Conservation (phyloP, 2,113 vertebrate species). For the Scophthalmus maximus region DNA sequence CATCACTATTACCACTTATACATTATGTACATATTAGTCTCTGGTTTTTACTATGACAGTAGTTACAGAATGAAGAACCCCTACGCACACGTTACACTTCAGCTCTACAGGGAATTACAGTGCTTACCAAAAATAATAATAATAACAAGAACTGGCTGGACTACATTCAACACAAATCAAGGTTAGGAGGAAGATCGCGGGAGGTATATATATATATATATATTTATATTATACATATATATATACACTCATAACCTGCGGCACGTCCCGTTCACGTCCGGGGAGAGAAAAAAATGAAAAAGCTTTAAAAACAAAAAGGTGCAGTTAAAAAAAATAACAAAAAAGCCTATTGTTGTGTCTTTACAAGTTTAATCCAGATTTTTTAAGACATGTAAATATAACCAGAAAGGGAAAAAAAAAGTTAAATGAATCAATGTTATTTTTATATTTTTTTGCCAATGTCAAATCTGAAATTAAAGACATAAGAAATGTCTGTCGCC, state of each 20-base stretch:
- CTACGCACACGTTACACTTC: conserved; percentile 53
- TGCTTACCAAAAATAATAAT: conserved; percentile 69
- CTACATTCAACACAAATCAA: conserved; percentile 64
- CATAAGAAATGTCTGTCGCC: not conserved
- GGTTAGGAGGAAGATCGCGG: conserved; percentile 58
- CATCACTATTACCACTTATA: conserved; percentile 80
- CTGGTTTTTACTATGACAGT: conserved; percentile 78
- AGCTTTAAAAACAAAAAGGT: conserved; percentile 6
- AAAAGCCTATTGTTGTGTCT: not conserved
- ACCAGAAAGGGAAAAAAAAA: not conserved
- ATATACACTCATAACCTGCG: too few relatives aligned
- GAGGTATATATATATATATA: too few relatives aligned
- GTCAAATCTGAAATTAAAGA: not conserved
- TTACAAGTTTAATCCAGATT: conserved; percentile 4
- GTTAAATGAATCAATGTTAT: not conserved
- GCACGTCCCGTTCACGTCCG: conserved; percentile 8
- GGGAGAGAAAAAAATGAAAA: not conserved
- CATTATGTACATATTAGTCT: conserved; percentile 84
- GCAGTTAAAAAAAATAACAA: conserved; percentile 5
- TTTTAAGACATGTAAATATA: not conserved
- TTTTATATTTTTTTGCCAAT: not conserved
- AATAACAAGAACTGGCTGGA: conserved; percentile 58
- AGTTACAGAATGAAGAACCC: conserved; percentile 71
- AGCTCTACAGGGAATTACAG: conserved; percentile 73
- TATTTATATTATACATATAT: too few relatives aligned